Conservation (phyloP, 1,140 invertebrate genomes). For the Adoxophyes honmai region DNA sequence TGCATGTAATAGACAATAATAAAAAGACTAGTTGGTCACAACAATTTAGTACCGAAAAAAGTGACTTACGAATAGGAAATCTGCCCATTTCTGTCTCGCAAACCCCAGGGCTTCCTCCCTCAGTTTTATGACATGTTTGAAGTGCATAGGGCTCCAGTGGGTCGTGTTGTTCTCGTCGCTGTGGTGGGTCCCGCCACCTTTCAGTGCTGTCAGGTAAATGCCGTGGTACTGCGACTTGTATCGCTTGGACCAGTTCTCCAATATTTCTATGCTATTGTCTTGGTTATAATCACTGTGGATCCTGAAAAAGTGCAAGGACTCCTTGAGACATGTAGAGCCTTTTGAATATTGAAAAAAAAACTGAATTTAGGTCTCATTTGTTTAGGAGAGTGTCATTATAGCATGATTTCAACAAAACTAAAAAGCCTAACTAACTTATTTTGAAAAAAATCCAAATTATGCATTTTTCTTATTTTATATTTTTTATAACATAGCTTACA, state of each 20-base stretch:
- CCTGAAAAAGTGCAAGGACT: slow-evolving; percentile 81
- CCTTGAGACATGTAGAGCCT: too few relatives aligned
- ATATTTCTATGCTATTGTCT: slow-evolving; percentile 85
- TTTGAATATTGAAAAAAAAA: slow-evolving; percentile 83
- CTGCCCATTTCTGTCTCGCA: slow-evolving; percentile 78
- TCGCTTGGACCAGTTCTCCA: slow-evolving; percentile 85
- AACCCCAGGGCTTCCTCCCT: slow-evolving; percentile 87
- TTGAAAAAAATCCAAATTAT: too few relatives aligned
- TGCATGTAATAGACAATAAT: too few relatives aligned
- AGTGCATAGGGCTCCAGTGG: slow-evolving; percentile 88
- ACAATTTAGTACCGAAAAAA: too few relatives aligned
- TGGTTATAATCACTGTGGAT: slow-evolving; percentile 93
- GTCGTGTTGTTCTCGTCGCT: slow-evolving; percentile 82
- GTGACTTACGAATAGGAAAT: slow-evolving; percentile 56
- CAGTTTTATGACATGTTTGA: slow-evolving; percentile 88
- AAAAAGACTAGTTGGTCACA: too few relatives aligned
- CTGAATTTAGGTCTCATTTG: too few relatives aligned
- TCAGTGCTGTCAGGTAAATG: slow-evolving; percentile 80
- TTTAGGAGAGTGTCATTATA: too few relatives aligned
- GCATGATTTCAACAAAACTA: too few relatives aligned
- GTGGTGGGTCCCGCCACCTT: slow-evolving; percentile 53
- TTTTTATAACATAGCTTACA: too few relatives aligned
- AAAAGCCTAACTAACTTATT: too few relatives aligned
- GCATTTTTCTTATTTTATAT: too few relatives aligned
- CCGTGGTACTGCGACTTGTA: slow-evolving; percentile 84